These are phyloP conservation scores for cat (Felis catus) DNA, from an alignment of 2,113 vertebrate genomes.

Conservation along the genomic window DNA sequence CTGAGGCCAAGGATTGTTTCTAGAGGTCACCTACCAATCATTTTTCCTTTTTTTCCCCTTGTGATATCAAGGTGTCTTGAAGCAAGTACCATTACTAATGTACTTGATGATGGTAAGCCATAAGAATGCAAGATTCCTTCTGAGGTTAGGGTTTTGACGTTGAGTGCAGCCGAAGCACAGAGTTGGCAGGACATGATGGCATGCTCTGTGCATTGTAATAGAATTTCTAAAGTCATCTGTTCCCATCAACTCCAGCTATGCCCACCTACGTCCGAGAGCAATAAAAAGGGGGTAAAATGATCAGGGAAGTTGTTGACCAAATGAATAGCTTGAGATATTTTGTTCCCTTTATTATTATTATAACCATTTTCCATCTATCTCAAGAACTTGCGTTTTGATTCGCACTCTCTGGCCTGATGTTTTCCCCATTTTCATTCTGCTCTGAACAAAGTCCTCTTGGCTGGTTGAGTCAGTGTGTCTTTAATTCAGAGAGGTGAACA, in stretches of 20 bases:
- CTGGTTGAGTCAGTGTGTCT: conserved; percentile 34
- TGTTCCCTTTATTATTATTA: not conserved
- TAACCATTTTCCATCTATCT: not conserved
- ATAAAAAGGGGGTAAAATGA: not conserved
- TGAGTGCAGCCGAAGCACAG: not conserved
- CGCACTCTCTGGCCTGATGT: not conserved
- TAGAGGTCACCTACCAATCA: not conserved
- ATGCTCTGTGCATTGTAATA: not conserved
- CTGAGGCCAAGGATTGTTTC: not conserved
- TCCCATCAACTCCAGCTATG: not conserved
- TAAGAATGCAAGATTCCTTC: not conserved
- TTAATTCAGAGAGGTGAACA: conserved; percentile 48
- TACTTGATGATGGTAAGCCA: not conserved
- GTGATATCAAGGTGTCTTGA: not conserved
- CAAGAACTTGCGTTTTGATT: not conserved
- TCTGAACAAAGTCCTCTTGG: not conserved
- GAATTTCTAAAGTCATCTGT: not conserved
- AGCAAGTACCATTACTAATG: not conserved
- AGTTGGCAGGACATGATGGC: not conserved
- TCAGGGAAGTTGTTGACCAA: not conserved
- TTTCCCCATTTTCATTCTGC: not conserved
- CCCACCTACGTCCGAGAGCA: not conserved
- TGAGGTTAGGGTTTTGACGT: not conserved
- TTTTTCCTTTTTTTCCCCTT: not conserved
- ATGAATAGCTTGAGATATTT: not conserved